Evolutionary conservation across 53 echinoderm and acorn worm genomes (phyloP).

Genomic region (Crossaster papposus): DNA sequence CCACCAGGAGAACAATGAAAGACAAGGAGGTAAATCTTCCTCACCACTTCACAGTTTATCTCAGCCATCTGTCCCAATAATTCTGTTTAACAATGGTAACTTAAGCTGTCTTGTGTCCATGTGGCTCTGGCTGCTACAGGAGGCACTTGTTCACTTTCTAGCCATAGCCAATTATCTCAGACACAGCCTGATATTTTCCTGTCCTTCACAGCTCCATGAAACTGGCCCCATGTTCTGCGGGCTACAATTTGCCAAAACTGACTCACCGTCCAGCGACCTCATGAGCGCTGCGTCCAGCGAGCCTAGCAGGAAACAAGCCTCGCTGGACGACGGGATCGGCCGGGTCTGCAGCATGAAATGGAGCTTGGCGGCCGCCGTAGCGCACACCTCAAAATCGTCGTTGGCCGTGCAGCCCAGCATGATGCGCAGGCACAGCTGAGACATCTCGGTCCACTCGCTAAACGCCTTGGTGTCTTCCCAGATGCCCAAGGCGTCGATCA

Average conservation of each 20-base stretch:
- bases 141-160: too few species aligned
- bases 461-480: slow-evolving; percentile 71
- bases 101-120: too few species aligned
- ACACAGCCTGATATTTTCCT: too few species aligned
- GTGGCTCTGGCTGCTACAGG: too few species aligned
- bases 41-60: too few species aligned
- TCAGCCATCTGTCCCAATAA: too few species aligned
- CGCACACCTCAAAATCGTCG: slow-evolving; percentile 83
- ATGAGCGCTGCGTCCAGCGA: slow-evolving; percentile 87
- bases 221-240: not conserved
- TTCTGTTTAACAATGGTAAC: too few species aligned
- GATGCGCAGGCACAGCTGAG: slow-evolving; percentile 84
- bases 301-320: slow-evolving; percentile 93
- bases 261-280: slow-evolving; percentile 73
- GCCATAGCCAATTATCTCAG: too few species aligned
- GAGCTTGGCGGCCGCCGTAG: not conserved
- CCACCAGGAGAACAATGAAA: too few species aligned
- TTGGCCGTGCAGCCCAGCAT: slow-evolving; percentile 85
- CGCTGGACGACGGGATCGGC: slow-evolving; percentile 76
- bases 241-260: not conserved
- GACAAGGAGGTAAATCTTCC: too few species aligned
- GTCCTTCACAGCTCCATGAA: not conserved
- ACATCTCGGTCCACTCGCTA: slow-evolving; percentile 89
- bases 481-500: slow-evolving; percentile 79
- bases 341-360: slow-evolving; percentile 69